Evolutionary conservation across 2,113 vertebrate species (phyloP), one percentile per base, ranked within the genome.

Genomic region (Junco hyemalis): DNA sequence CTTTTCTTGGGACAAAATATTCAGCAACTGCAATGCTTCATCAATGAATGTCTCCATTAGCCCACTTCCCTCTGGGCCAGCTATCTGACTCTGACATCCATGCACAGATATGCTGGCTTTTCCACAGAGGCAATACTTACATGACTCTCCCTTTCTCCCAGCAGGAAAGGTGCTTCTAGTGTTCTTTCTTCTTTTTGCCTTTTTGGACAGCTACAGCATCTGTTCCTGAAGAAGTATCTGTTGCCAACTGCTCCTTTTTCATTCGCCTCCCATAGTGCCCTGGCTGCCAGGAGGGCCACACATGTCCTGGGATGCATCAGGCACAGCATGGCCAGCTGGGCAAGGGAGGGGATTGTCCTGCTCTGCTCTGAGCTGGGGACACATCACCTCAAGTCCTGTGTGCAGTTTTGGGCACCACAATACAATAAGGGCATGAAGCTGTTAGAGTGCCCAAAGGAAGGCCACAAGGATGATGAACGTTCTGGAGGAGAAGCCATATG

Each of bases 371-470:
- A 31, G 8, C 74, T 48, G 35, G 7, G 56, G 20, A 1, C 0
- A 31, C 48, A 29, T 71, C 42, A 40, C 56, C 20, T 64, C 0
- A 0, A 48, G 35, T 25, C 1, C 42, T 64, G 21, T 1, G 13
- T 1, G 14, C 35, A 23, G 5, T 29, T 64, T 42, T 25, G 31
- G 50, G 7, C 2, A 1, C 29, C 20, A 22, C 35, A 56, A 25
- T 42, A 4, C 10, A 14, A 40, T 8, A 47, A 24, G 15, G 12
- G 16, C 23, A 47, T 47, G 15, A 28, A 70, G 23, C 38, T 47
- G 8, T 38, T 53, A 16, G 33, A 57, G 9, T 33, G 17, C 33
- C 53, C 63, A 38, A 23, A 77, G 45, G 5, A 51, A 11, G 14
- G 6, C 9, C 25, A 31, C 6, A 6, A 22, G 21, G 29, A 42